Evolutionary conservation across 2,113 vertebrate species (phyloP).

Genomic region (Balaenoptera acutorostrata): DNA sequence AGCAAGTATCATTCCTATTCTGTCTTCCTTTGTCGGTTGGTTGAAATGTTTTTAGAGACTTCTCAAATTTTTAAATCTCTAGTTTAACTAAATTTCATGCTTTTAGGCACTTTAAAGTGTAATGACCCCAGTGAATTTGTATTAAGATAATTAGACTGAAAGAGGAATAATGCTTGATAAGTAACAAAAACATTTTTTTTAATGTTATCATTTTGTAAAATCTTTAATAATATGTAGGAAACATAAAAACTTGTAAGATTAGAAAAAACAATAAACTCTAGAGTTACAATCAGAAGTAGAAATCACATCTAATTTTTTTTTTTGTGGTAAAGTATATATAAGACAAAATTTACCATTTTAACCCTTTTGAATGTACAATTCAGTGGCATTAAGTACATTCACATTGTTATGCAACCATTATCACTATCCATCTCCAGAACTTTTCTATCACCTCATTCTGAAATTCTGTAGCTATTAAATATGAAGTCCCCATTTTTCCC

Average conservation of each 20-base stretch:
- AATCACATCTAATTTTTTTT: background rate
- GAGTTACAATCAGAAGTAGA: background rate
- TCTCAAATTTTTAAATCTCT: constrained; percentile 23
- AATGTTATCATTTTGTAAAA: background rate
- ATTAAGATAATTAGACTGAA: background rate
- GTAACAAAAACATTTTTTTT: background rate
- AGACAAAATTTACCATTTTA: background rate
- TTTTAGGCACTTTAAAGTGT: background rate
- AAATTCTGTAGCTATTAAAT: background rate
- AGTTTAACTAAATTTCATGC: background rate
- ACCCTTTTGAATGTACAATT: background rate
- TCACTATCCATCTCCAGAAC: background rate
- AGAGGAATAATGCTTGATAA: background rate
- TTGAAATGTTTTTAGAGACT: constrained; percentile 27
- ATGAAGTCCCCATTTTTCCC: background rate
- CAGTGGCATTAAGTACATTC: background rate
- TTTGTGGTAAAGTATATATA: background rate
- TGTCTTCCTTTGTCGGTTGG: background rate
- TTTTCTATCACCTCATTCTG: background rate
- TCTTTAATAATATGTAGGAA: background rate
- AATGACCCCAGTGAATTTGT: background rate
- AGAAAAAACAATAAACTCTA: background rate
- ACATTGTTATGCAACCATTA: background rate
- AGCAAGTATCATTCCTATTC: constrained; percentile 3
- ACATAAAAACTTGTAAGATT: background rate